Evolutionary conservation across 2,888 invertebrate species (phyloP), one percentile per base, ranked within the genome.

Genomic region (Bellardia pandia): DNA sequence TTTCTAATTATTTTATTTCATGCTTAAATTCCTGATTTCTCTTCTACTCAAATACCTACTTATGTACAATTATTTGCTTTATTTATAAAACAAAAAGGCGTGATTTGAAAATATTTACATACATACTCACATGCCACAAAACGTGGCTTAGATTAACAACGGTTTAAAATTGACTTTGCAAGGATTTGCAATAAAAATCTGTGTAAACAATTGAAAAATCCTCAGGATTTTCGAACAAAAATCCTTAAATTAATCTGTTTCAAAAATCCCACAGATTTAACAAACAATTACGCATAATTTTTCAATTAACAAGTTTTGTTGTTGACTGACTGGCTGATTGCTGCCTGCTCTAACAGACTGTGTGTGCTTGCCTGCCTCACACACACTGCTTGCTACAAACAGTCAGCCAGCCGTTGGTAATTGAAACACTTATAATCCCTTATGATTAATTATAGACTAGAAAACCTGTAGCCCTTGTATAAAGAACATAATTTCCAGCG

Each of bases 361-460:
- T 23, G 23, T 11, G 1, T 14, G 8, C 13, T 16, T 5, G 16
- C 42, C 51, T 7, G 40, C n/a, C 5, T 8, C 16, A n/a, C 13
- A 11, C 14, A 69, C 30, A 2, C 16, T 23, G 23, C 23, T 23
- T 23, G 23, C 23, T 23, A 30, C 33, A 58, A 2, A 37, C 2
- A 42, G 37, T 37, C 4, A 51, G 45, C n/a, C 72, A 76, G 64
- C 80, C 85, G 72, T 37, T 79, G 69, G 14, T 85, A 79, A 87
- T 81, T 82, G 81, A 75, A 82, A 79, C 81, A 86, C 85, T 86
- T 85, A 88, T 89, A 89, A 89, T 89, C 89, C 89, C 89, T 88
- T 86, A 89, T 89, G 89, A 89, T 89, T 89, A 88, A 89, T 89
- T 88, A 89, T 88, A 75, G 37, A 75, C 81, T 64, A 16, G 51